A percentile compares a stretch with the other conserved stretches of the same genome.
Evolutionary conservation across 2,113 vertebrate species (phyloP).

Genomic region (Gymnarchus niloticus): DNA sequence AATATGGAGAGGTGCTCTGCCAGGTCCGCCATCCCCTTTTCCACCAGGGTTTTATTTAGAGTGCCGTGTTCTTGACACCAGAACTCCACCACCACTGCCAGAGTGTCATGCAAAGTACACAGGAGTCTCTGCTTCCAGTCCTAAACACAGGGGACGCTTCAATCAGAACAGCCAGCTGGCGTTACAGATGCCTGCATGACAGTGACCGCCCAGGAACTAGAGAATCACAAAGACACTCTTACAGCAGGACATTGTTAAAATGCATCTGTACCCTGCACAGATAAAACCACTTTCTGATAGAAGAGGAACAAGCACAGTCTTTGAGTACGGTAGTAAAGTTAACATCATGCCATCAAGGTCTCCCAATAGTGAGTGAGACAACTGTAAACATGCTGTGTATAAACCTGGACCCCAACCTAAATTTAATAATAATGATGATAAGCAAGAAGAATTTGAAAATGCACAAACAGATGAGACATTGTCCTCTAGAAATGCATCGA

Average conservation of each 20-base stretch:
- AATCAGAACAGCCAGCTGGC: background rate
- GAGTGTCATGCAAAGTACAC: constrained; percentile 66
- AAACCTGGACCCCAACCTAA: background rate
- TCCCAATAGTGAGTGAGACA: background rate
- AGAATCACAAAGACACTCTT: background rate
- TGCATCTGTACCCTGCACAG: background rate
- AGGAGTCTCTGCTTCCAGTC: constrained; percentile 56
- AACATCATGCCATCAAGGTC: background rate
- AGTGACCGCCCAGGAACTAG: background rate
- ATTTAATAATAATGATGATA: constrained; percentile 4
- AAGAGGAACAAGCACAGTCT: background rate
- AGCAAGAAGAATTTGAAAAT: background rate
- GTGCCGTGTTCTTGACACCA: constrained; percentile 78
- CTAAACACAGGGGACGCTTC: background rate
- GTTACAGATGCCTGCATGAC: background rate
- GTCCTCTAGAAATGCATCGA: background rate
- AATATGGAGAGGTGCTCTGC: constrained; percentile 71
- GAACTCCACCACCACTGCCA: constrained; percentile 79
- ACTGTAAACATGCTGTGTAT: no score
- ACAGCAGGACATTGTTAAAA: background rate
- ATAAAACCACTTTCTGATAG: background rate
- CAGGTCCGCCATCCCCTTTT: constrained; percentile 71
- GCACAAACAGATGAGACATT: background rate
- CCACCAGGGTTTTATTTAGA: constrained; percentile 69
- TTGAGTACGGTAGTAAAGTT: background rate